Evolutionary conservation across 1,140 invertebrate species (phyloP).

Genomic region (Nixonia krombeini): DNA sequence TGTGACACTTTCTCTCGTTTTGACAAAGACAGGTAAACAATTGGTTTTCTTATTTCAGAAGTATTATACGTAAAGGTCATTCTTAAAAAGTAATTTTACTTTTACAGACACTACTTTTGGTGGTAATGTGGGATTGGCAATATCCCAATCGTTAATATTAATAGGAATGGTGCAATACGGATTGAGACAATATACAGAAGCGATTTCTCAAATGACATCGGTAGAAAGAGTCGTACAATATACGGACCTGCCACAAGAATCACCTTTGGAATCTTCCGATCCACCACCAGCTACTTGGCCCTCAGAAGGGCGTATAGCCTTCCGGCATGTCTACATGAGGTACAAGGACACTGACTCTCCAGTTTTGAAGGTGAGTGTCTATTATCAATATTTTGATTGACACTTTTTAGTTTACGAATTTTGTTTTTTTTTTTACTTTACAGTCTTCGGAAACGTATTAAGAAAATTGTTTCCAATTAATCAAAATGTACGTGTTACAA

Average conservation of each 20-base stretch:
- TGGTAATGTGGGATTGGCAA: slow-evolving; percentile 83
- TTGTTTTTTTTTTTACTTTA: too few relatives aligned
- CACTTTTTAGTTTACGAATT: too few relatives aligned
- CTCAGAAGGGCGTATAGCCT: slow-evolving; percentile 59
- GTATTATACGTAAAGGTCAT: too few relatives aligned
- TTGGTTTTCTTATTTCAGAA: background rate
- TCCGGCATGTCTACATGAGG: slow-evolving; percentile 77
- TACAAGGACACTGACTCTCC: slow-evolving; percentile 77
- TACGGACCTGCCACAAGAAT: slow-evolving; percentile 76
- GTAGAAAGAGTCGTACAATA: slow-evolving; percentile 86
- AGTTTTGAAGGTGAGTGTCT: slow-evolving; percentile 76
- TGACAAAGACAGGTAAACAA: background rate
- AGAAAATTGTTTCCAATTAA: too few relatives aligned
- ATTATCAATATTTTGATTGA: too few relatives aligned
- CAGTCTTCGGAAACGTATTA: too few relatives aligned
- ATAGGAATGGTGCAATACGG: slow-evolving; percentile 89
- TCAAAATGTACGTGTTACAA: too few relatives aligned
- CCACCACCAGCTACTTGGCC: slow-evolving; percentile 70
- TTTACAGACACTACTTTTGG: slow-evolving; percentile 56
- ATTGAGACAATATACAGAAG: slow-evolving; percentile 81
- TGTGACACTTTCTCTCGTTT: slow-evolving; percentile 51
- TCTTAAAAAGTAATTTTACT: too few relatives aligned
- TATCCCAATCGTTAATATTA: slow-evolving; percentile 86
- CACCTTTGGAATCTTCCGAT: slow-evolving; percentile 56
- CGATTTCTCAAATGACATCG: slow-evolving; percentile 85